These are phyloP conservation scores for Portevinia maculata DNA, from an alignment of 2,888 invertebrate genomes.

Conservation along the genomic window DNA sequence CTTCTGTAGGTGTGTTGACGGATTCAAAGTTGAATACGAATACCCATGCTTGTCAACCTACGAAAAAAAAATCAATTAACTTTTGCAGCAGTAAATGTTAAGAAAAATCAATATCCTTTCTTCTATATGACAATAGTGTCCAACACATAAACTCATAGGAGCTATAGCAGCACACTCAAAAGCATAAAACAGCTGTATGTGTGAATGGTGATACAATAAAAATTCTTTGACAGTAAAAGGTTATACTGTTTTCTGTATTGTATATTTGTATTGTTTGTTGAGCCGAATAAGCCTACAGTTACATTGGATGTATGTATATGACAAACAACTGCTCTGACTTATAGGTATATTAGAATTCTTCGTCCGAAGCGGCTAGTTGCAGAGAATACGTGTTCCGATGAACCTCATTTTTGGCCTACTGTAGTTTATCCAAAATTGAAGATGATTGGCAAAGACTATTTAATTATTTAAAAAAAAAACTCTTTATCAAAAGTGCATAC, in stretches of 20 bases:
- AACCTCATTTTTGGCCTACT: too few species aligned
- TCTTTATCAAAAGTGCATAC: too few species aligned
- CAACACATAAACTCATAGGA: slow-evolving; percentile 36
- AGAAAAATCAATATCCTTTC: slow-evolving; percentile 68
- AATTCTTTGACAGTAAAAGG: slow-evolving; percentile 49
- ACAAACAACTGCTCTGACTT: too few species aligned
- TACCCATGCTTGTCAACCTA: neutral
- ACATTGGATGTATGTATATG: too few species aligned
- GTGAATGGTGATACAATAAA: slow-evolving; percentile 40
- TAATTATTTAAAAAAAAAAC: too few species aligned
- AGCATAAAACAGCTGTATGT: slow-evolving; percentile 20
- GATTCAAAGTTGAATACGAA: slow-evolving; percentile 21
- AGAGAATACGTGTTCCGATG: too few species aligned
- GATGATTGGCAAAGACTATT: too few species aligned
- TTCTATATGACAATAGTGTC: slow-evolving; percentile 64
- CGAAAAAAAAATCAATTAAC: slow-evolving; percentile 61
- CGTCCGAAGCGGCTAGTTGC: too few species aligned
- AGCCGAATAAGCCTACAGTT: too few species aligned
- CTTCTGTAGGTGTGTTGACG: slow-evolving; percentile 32
- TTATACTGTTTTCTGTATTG: too few species aligned
- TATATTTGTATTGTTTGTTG: slow-evolving; percentile 8
- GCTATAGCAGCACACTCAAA: slow-evolving; percentile 46
- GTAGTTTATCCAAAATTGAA: too few species aligned
- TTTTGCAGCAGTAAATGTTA: slow-evolving; percentile 41
- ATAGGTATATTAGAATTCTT: too few species aligned